Percentiles rank a stretch among this genome's conserved stretches.
Evolutionary conservation across 2,888 invertebrate species (phyloP).

Genomic region (Thelaira solivaga): DNA sequence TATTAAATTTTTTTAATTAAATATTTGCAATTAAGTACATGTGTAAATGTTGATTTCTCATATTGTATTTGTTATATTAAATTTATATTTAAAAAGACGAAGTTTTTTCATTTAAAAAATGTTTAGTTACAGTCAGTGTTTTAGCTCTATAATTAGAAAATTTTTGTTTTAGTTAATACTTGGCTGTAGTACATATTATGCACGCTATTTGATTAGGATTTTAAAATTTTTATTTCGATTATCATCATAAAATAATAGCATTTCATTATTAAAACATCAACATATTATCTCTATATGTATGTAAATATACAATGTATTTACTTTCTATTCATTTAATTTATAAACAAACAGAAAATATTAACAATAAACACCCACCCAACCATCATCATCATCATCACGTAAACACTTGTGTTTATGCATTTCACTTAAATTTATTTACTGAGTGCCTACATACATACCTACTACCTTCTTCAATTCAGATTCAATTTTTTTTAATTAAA

Average conservation of each 20-base stretch:
- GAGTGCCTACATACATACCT: neutral
- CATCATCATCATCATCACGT: conserved; percentile 9
- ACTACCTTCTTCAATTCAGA: conserved; percentile 30
- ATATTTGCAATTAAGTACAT: too few species aligned
- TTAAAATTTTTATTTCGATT: neutral
- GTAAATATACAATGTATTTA: too few species aligned
- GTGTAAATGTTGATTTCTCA: too few species aligned
- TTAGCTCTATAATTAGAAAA: too few species aligned
- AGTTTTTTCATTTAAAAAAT: too few species aligned
- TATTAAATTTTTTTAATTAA: too few species aligned
- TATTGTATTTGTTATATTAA: too few species aligned
- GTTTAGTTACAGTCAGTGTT: conserved; percentile 4
- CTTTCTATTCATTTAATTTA: neutral
- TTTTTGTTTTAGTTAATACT: neutral
- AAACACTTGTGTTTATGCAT: neutral
- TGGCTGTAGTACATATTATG: conserved; percentile 33
- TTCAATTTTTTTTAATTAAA: conserved; percentile 5
- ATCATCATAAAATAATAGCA: neutral
- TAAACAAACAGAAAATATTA: neutral
- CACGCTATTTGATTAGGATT: conserved; percentile 45
- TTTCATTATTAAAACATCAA: neutral
- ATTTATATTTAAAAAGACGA: too few species aligned
- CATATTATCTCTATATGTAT: too few species aligned
- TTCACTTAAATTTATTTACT: conserved; percentile 2
- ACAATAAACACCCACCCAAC: neutral